Percentiles rank a stretch among this genome's conserved stretches.
phyloP scores from a whole-genome alignment of 2,113 vertebrate species.

The Micronycteris hirsuta region DNA sequence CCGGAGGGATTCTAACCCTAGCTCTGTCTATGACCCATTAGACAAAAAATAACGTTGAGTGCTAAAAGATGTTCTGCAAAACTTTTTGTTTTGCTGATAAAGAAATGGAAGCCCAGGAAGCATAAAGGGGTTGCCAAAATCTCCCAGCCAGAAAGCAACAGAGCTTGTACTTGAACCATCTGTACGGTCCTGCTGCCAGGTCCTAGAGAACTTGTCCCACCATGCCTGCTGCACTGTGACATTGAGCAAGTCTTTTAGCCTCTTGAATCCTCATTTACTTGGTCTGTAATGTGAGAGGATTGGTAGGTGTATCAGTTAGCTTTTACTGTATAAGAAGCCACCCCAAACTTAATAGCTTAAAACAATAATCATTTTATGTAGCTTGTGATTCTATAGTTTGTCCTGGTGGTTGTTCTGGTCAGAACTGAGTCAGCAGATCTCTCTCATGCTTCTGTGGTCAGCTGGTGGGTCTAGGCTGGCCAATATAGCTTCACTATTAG shows the following conservation, averaged over 20 bases:
- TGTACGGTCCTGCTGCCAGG: neutral
- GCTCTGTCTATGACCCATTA: neutral
- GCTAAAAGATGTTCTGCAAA: neutral
- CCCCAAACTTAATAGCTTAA: neutral
- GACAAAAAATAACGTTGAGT: neutral
- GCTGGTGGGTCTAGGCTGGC: neutral
- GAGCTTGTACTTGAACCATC: neutral
- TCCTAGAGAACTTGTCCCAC: neutral
- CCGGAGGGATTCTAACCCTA: neutral
- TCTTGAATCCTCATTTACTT: neutral
- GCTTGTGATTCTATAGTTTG: neutral
- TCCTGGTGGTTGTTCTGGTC: neutral
- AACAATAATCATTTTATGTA: neutral
- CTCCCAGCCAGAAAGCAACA: neutral
- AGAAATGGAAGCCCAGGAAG: neutral
- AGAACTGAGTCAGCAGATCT: neutral
- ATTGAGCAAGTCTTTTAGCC: neutral
- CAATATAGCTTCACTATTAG: neutral
- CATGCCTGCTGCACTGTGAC: neutral
- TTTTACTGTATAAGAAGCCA: neutral
- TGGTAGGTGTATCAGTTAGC: neutral
- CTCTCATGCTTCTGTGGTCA: neutral
- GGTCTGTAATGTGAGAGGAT: neutral
- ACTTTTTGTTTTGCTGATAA: slow-evolving; percentile 23
- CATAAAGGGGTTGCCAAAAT: neutral